Base-by-base conservation (phyloP, 2,113 vertebrate species). In the Lophochroa leadbeateri region DNA sequence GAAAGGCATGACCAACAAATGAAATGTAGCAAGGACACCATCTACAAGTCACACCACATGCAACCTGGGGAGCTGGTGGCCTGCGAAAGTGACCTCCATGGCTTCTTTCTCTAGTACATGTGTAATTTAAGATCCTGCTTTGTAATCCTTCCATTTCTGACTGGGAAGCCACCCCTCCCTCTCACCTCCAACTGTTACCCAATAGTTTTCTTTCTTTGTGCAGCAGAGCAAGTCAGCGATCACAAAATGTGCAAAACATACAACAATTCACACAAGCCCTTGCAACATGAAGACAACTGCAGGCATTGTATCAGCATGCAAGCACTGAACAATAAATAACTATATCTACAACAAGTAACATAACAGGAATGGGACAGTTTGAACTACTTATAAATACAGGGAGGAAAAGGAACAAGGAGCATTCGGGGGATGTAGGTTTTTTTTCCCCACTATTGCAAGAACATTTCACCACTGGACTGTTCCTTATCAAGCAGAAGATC, bases 241-340 rank as follows among this genome's bases (percentile, higher is more conserved):
- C 97, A 97, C 97, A 97, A 98, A 97, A 98, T 98, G 99, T 99
- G 98, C 99, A 99, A 98, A 98, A 98, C 96, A 60, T 96, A 98
- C 92, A 88, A 98, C 92, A 88, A 94, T 80, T 96, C 96, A 97
- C 93, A 92, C 94, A 94, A 89, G 90, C 96, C 98, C 97, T 84
- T 89, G 96, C 96, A 97, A 97, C 94, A 96, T 96, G 95, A 97
- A 97, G 97, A 98, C 98, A 97, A 97, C 92, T 78, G 68, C 93
- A 97, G 95, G 97, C 96, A 97, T 90, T 97, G 97, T 98, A 97
- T 97, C 97, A 97, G 98, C 98, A 99, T 98, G 98, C 98, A 98
- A 98, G 98, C 98, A 98, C 97, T 94, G 94, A 98, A 98, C 98
- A 99, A 99, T 99, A 99, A 99, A 99, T 99, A 99, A 97, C 97